phyloP scores from a whole-genome alignment of 2,888 invertebrate species.

The Philonicus albiceps region DNA sequence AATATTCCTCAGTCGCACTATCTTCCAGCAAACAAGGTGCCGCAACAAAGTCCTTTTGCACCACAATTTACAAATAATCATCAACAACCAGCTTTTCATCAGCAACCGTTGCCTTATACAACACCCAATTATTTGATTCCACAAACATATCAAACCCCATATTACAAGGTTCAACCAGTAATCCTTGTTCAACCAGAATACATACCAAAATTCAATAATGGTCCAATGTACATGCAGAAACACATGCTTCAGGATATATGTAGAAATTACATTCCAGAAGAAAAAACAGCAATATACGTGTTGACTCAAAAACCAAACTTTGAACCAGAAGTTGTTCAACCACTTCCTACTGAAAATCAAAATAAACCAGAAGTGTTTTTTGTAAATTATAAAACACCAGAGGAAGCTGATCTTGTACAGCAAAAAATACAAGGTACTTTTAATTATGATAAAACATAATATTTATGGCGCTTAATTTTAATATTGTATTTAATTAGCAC shows the following conservation, averaged over 20 bases:
- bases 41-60: not conserved
- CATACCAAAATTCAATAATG: not conserved
- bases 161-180: not conserved
- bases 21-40: not conserved
- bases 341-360: conserved; percentile 43
- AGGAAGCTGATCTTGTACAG: conserved; percentile 48
- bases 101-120: not conserved
- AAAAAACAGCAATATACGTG: conserved; percentile 50
- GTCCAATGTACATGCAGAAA: conserved; percentile 31
- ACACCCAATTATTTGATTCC: not conserved
- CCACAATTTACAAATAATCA: not conserved
- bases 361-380: conserved; percentile 50
- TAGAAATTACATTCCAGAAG: conserved; percentile 41
- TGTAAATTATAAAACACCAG: conserved; percentile 49
- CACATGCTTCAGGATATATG: conserved; percentile 43
- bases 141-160: not conserved
- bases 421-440: conserved; percentile 48
- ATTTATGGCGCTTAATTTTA: not conserved
- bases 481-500: not conserved
- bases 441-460: not conserved
- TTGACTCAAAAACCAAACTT: conserved; percentile 47
- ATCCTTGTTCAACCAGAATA: not conserved
- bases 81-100: not conserved
- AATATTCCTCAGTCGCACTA: not conserved
- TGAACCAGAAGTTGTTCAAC: conserved; percentile 36